phyloP scores from a whole-genome alignment of 2,888 invertebrate genomes.

The Yponomeuta evonymella region DNA sequence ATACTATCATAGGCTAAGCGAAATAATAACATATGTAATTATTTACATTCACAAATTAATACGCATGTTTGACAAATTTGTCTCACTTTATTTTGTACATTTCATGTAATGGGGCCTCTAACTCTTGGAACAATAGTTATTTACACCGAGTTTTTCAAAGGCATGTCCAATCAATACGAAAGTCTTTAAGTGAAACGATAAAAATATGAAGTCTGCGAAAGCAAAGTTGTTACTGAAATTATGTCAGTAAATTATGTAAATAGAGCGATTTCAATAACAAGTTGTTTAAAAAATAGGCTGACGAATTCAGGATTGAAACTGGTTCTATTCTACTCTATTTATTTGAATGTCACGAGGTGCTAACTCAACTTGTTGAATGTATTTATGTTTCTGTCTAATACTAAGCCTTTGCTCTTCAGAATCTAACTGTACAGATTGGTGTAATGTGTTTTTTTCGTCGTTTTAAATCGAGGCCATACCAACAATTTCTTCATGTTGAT shows the following conservation, averaged over 20 bases:
- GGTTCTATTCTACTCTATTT: neutral
- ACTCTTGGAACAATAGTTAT: neutral
- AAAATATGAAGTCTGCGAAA: neutral
- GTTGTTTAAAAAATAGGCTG: no score
- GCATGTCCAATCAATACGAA: neutral
- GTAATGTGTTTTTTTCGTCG: neutral
- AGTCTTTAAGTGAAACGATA: no score
- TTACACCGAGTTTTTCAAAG: neutral
- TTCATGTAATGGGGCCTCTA: constrained; percentile 67
- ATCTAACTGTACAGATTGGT: neutral
- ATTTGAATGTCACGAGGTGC: neutral
- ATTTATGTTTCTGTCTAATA: neutral
- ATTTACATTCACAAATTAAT: neutral
- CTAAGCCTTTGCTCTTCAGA: neutral
- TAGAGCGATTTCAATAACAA: no score
- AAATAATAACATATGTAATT: neutral
- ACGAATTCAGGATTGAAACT: neutral
- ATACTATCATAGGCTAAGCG: constrained; percentile 12
- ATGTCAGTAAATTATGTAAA: no score
- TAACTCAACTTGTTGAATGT: neutral
- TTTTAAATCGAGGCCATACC: constrained; percentile 72
- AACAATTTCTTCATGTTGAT: constrained; percentile 61
- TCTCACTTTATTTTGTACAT: constrained; percentile 52
- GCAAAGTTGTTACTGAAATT: neutral
- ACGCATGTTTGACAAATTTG: neutral